phyloP scores from a whole-genome alignment of 2,113 vertebrate genomes.

The Romanogobio albipinnatus region DNA sequence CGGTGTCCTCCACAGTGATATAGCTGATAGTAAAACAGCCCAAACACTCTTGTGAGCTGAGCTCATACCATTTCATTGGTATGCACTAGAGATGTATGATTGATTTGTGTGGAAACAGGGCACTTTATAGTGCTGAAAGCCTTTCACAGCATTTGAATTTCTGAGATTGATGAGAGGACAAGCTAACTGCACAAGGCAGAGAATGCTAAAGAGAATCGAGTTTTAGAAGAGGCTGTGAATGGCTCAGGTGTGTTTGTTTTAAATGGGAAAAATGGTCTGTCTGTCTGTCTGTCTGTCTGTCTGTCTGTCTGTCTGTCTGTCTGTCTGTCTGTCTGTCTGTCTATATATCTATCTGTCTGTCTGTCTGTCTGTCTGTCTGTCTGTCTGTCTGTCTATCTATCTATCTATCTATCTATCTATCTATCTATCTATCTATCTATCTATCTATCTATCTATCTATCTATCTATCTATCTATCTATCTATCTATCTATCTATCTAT shows the following conservation, averaged over 20 bases:
- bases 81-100: conserved; percentile 53
- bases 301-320: too few relatives aligned
- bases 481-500: too few relatives aligned
- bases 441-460: background rate
- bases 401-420: background rate
- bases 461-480: too few relatives aligned
- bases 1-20: background rate
- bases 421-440: background rate
- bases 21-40: conserved; percentile 10
- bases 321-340: too few relatives aligned
- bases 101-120: conserved; percentile 52
- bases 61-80: conserved; percentile 48
- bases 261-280: background rate
- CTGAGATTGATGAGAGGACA: conserved; percentile 55
- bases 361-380: too few relatives aligned
- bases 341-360: too few relatives aligned
- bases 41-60: conserved; percentile 19
- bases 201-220: background rate
- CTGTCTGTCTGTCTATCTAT: too few relatives aligned
- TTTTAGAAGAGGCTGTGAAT: background rate
- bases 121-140: conserved; percentile 45
- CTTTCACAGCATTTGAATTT: conserved; percentile 56
- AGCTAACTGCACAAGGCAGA: conserved; percentile 47
- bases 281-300: too few relatives aligned
- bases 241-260: background rate